Conservation (phyloP, 2,888 invertebrate species). For the Hydropsyche betteni region DNA sequence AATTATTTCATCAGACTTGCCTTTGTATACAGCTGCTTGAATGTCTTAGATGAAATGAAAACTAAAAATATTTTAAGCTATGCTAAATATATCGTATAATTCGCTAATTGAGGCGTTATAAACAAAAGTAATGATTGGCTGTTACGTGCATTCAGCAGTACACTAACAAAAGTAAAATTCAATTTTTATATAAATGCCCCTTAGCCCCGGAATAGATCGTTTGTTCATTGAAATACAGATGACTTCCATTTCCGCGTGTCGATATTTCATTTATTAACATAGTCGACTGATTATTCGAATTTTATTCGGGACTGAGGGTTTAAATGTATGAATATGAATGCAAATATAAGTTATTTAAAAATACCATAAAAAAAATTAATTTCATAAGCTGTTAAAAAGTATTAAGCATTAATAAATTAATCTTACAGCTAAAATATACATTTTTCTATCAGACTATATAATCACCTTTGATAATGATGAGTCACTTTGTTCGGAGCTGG, state of each 20-base stretch:
- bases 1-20: no score
- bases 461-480: conserved; percentile 50
- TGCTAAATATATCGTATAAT: no score
- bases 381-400: conserved; percentile 30
- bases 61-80: no score
- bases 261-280: no score
- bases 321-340: conserved; percentile 11
- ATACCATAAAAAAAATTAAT: conserved; percentile 1
- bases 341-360: neutral
- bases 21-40: no score
- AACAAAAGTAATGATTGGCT: neutral
- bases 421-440: no score
- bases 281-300: neutral
- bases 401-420: conserved; percentile 3
- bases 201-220: no score
- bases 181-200: no score
- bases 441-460: neutral
- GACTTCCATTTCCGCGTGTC: no score
- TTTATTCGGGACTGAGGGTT: neutral
- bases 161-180: conserved; percentile 20
- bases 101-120: neutral
- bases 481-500: conserved; percentile 29
- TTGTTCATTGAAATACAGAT: no score
- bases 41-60: no score
- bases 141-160: conserved; percentile 8